phyloP scores from a whole-genome alignment of 2,113 vertebrate genomes.

The Misgurnus mizolepis region DNA sequence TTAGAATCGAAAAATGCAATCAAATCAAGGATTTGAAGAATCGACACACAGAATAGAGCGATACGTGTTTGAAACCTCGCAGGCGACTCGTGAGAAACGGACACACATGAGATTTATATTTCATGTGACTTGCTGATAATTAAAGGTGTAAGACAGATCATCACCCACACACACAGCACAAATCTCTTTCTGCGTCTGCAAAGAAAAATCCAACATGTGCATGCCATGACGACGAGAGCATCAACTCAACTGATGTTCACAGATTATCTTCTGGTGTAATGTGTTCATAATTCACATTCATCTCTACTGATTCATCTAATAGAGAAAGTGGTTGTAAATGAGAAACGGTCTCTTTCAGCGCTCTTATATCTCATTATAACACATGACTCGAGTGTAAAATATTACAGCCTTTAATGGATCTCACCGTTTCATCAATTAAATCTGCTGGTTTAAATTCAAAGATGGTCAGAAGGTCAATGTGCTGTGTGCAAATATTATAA shows the following conservation, averaged over 20 bases:
- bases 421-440: not conserved
- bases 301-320: not conserved
- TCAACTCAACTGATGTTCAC: slow-evolving; percentile 34
- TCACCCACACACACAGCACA: no score
- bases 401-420: not conserved
- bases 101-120: no score
- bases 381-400: not conserved
- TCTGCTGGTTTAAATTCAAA: not conserved
- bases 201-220: no score
- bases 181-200: no score
- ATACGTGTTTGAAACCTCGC: no score
- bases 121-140: no score
- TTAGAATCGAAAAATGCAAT: no score
- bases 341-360: not conserved
- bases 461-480: not conserved
- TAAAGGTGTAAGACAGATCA: no score
- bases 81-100: no score
- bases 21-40: no score
- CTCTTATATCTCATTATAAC: not conserved
- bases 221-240: no score
- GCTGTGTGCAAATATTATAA: not conserved
- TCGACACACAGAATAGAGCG: no score
- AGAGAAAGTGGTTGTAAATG: not conserved
- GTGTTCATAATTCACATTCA: not conserved
- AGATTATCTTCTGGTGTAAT: not conserved